phyloP scores from a whole-genome alignment of 2,113 vertebrate genomes.

The Leucosticte australis region DNA sequence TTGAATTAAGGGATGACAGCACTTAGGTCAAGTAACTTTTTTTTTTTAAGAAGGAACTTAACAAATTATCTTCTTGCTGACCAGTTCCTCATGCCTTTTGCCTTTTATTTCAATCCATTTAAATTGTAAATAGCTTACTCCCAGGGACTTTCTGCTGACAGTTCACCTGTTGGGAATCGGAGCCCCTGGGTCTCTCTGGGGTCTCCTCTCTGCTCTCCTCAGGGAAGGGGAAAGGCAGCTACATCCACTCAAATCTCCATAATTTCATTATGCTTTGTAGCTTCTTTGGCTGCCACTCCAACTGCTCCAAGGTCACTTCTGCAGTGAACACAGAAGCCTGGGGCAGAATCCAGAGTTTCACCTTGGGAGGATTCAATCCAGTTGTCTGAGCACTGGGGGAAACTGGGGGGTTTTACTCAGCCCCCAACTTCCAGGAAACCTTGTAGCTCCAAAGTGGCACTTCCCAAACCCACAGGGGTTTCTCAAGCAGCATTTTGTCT shows the following conservation, averaged over 20 bases:
- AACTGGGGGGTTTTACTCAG: background rate
- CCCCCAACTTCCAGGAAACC: background rate
- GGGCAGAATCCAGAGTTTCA: background rate
- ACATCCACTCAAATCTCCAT: background rate
- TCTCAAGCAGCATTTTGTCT: background rate
- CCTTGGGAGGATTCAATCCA: background rate
- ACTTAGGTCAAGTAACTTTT: background rate
- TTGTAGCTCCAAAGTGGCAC: background rate
- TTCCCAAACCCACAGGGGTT: background rate
- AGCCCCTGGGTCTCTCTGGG: background rate
- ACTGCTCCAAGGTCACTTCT: background rate
- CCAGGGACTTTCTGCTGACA: background rate
- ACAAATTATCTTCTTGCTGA: background rate
- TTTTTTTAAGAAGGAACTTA: background rate
- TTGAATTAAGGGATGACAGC: background rate
- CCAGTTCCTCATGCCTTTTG: background rate
- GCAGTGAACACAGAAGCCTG: background rate
- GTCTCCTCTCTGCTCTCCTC: background rate
- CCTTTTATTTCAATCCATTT: constrained; percentile 4
- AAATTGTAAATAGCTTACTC: background rate
- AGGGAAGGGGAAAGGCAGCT: background rate
- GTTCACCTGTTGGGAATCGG: background rate
- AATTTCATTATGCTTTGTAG: background rate
- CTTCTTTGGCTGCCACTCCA: background rate
- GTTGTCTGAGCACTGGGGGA: background rate